Base-by-base conservation (phyloP, 2,888 invertebrate species). In the Plutella xylostella region DNA sequence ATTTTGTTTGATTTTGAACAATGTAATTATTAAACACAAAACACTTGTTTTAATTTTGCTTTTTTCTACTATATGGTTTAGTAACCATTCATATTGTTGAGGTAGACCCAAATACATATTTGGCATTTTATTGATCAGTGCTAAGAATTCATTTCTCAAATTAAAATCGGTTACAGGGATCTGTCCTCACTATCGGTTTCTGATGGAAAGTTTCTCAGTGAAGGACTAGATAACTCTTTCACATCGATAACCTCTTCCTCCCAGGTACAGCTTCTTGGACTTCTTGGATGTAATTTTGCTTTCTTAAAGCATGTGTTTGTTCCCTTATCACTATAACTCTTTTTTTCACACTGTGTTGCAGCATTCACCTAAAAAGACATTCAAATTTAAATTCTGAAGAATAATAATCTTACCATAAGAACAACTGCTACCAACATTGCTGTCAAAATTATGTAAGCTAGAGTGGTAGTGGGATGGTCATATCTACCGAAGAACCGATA, bases 1-100 rank as follows among this genome's bases (percentile, higher is more conserved):
- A 40, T 40, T 40, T 40, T 40, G 40, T 17, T 40, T 40, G 7
- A 40, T 22, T 28, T 40, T 40, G 22, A 17, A 40, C 25, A 40
- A 28, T 25, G 28, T 25, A 2, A 40, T 11, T 22, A 40, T 40
- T 15, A 40, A 25, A 40, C 21, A 20, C n/a, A 38, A n/a, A 12
- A 12, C 20, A 19, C 14, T 38, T 19, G 14, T n/a, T 38, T 38
- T 38, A 5, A 21, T 38, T 20, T 12, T 12, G 9, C 21, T 21
- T 12, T 2, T 20, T 12, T 21, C 7, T 17, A n/a, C 19, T 21
- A 38, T 9, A 12, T n/a, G 12, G 12, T 20, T 14, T 20, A 38
- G 5, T n/a, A 25, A 4, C 25, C 40, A 40, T 40, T 14, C 9
- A 15, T 28, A 22, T 28, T 40, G 22, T 40, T 14, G 25, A 17